Percentiles rank a stretch among this genome's conserved stretches.
phyloP scores from a whole-genome alignment of 2,113 vertebrate genomes.

The Eudyptes chrysolophus region DNA sequence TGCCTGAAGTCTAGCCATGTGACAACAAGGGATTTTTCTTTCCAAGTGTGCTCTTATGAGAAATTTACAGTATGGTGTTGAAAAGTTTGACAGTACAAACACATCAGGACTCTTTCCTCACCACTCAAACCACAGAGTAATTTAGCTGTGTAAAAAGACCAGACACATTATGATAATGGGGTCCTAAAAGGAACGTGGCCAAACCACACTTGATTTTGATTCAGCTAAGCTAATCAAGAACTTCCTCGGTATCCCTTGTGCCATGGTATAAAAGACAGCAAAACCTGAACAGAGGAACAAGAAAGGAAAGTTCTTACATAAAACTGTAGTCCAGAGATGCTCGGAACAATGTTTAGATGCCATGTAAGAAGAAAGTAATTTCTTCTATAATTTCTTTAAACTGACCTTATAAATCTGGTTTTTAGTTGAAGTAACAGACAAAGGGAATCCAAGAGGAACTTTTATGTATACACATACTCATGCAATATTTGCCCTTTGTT shows the following conservation, averaged over 20 bases:
- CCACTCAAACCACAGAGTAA: conserved; percentile 3
- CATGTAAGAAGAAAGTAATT: background rate
- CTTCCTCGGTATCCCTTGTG: background rate
- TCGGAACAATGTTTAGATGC: background rate
- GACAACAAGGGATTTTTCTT: background rate
- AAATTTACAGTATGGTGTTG: background rate
- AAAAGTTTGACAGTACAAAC: background rate
- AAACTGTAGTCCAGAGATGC: background rate
- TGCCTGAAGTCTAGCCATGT: background rate
- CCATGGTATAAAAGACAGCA: background rate
- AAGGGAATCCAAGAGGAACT: background rate
- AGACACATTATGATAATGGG: background rate
- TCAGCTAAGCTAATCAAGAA: background rate
- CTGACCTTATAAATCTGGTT: background rate
- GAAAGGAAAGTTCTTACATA: background rate
- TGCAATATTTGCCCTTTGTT: background rate
- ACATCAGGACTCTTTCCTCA: conserved; percentile 2
- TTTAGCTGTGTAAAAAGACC: background rate
- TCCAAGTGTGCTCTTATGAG: background rate
- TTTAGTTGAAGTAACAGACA: background rate
- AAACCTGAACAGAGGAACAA: background rate
- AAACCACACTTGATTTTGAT: conserved; percentile 34
- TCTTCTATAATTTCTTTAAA: background rate
- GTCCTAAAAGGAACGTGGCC: background rate
- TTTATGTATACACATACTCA: background rate